Base-by-base conservation (phyloP, 35 echinoderm and acorn worm genomes). In the Ophioderma brevispina region DNA sequence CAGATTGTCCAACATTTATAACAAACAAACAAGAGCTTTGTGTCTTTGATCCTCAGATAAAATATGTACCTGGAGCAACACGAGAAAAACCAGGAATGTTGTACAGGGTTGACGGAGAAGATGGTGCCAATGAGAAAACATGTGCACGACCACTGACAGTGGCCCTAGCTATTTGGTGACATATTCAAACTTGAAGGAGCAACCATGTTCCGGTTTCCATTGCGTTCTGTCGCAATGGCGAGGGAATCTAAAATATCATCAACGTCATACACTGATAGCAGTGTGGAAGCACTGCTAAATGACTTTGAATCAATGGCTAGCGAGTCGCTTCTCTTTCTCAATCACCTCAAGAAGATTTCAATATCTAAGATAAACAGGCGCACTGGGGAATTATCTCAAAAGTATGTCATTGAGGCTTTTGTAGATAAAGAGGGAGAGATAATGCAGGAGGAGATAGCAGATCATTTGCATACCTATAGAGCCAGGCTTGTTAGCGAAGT, bases 1-100 rank as follows among this genome's bases (percentile, higher is more conserved):
- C 94, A 32, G 94, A 95, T 55, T 95, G 94, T 31, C 94, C 94
- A 38, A 87, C 78, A 32, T 95, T 95, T 38, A 15, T 95, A 10
- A 63, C 89, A 19, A 84, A 88, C 40, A 87, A 81, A 38, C 75
- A 86, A 39, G 76, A 32, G 0, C 38, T 95, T 35, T 88, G 88
- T 87, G 38, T 95, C 75, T 91, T 95, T 77, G 94, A 95, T 56
- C 94, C 94, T 25, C 78, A 55, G 0, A 23, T 82, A 33, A 77
- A 82, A 33, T 92, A 90, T 90, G 76, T 91, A 76, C 78, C 79
- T 32, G 82, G 81, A 32, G 89, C 94, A 35, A 84, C 38, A 33
- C 3, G n/a, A 36, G 33, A 77, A 4, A 32, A 33, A 5, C 94
- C 94, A 39, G 94, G 94, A 19, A 80, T 55, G 39, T 31, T 31